Conservation (phyloP, 2,797 vertebrate genomes). For the Enoplosus armatus region DNA sequence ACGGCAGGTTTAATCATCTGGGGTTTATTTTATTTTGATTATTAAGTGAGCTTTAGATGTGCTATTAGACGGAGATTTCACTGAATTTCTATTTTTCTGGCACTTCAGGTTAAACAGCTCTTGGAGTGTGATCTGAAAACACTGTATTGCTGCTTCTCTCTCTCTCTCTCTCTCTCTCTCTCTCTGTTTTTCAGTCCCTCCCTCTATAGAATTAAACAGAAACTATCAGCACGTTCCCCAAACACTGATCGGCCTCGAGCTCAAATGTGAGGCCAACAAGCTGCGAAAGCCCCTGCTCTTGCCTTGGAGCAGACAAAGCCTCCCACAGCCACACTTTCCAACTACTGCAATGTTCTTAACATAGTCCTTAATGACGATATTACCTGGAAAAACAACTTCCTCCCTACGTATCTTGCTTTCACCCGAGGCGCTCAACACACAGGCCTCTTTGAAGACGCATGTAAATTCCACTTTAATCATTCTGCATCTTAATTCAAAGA, state of each 20-base stretch:
- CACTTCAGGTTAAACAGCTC: neutral
- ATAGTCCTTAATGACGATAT: neutral
- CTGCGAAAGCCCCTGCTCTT: neutral
- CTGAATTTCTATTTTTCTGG: neutral
- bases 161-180: constrained; percentile 20
- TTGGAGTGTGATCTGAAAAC: constrained; percentile 6
- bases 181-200: constrained; percentile 22
- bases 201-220: neutral
- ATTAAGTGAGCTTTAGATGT: too few species aligned
- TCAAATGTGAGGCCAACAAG: constrained; percentile 1
- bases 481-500: constrained; percentile 35
- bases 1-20: too few species aligned
- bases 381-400: constrained; percentile 23
- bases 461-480: constrained; percentile 12
- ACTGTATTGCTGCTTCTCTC: neutral
- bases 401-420: constrained; percentile 6
- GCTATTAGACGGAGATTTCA: neutral
- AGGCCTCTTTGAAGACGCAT: constrained; percentile 36
- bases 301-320: constrained; percentile 20
- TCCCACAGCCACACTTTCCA: constrained; percentile 21
- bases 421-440: constrained; percentile 7
- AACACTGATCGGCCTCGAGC: constrained; percentile 3
- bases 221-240: neutral
- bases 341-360: constrained; percentile 5
- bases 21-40: too few species aligned